Evolutionary conservation across 1,140 invertebrate genomes (phyloP).

Genomic region (Theocolax elegans): DNA sequence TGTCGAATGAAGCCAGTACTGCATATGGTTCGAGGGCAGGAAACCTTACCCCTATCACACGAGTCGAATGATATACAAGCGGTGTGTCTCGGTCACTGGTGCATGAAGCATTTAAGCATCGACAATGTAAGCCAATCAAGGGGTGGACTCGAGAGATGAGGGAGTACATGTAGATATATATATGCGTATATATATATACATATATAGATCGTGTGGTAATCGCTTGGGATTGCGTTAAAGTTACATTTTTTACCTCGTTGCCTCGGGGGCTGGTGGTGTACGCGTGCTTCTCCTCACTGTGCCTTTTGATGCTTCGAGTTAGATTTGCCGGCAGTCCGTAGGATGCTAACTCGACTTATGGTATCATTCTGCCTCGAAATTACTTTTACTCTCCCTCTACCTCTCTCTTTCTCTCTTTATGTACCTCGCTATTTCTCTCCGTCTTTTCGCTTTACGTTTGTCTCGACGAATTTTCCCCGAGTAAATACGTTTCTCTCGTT

Average conservation of each 20-base stretch:
- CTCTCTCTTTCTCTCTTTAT: too few species aligned
- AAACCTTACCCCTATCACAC: conserved; percentile 67
- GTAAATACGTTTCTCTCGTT: too few species aligned
- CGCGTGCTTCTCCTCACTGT: conserved; percentile 7
- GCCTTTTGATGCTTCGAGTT: conserved; percentile 56
- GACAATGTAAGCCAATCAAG: conserved; percentile 69
- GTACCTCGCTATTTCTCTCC: too few species aligned
- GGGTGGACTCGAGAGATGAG: conserved; percentile 43
- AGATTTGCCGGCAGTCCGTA: too few species aligned
- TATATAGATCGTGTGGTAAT: conserved; percentile 57
- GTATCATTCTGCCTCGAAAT: conserved; percentile 31
- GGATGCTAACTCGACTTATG: conserved; percentile 1
- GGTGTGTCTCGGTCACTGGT: conserved; percentile 62
- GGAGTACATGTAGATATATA: conserved; percentile 48
- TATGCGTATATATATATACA: neutral
- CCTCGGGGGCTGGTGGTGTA: neutral
- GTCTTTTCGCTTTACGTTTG: too few species aligned
- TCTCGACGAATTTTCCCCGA: too few species aligned
- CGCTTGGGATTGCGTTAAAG: conserved; percentile 65
- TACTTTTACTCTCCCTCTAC: conserved; percentile 12
- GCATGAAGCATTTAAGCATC: conserved; percentile 69
- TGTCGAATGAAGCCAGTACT: neutral
- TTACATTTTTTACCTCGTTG: conserved; percentile 44
- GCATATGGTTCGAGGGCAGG: conserved; percentile 42
- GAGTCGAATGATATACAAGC: conserved; percentile 61